Percentiles rank a stretch among this genome's conserved stretches.
Evolutionary conservation across 1,140 invertebrate genomes (phyloP).

Genomic region (Solenopsis fugax): DNA sequence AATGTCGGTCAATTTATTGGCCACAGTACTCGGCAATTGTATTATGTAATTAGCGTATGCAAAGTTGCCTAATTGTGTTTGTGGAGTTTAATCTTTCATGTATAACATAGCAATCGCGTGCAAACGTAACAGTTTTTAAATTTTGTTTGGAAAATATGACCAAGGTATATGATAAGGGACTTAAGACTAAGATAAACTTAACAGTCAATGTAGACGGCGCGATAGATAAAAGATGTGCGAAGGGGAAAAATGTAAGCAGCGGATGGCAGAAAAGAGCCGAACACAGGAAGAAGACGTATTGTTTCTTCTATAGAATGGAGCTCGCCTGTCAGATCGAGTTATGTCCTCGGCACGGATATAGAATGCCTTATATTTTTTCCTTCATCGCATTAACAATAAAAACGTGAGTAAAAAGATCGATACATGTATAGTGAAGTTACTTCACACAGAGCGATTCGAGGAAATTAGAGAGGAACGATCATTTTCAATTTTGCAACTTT

Average conservation of each 20-base stretch:
- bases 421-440: background rate
- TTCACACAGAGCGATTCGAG: background rate
- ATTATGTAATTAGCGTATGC: background rate
- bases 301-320: conserved; percentile 78
- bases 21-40: background rate
- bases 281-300: conserved; percentile 77
- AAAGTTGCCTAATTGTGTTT: background rate
- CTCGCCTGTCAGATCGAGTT: conserved; percentile 79
- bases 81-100: background rate
- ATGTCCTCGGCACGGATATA: conserved; percentile 70
- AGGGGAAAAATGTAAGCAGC: conserved; percentile 55
- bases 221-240: conserved; percentile 76
- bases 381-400: background rate
- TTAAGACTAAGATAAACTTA: conserved; percentile 63
- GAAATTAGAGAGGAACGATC: background rate
- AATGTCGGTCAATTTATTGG: conserved; percentile 29
- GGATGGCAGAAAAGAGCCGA: conserved; percentile 54
- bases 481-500: background rate
- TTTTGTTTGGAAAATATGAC: background rate
- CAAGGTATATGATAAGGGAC: conserved; percentile 77
- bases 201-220: conserved; percentile 75
- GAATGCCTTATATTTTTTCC: conserved; percentile 69
- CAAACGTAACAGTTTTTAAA: background rate
- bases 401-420: conserved; percentile 35
- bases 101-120: background rate